Evolutionary conservation across 1,140 invertebrate genomes (phyloP).

Genomic region (Himalopsyche phryganea): DNA sequence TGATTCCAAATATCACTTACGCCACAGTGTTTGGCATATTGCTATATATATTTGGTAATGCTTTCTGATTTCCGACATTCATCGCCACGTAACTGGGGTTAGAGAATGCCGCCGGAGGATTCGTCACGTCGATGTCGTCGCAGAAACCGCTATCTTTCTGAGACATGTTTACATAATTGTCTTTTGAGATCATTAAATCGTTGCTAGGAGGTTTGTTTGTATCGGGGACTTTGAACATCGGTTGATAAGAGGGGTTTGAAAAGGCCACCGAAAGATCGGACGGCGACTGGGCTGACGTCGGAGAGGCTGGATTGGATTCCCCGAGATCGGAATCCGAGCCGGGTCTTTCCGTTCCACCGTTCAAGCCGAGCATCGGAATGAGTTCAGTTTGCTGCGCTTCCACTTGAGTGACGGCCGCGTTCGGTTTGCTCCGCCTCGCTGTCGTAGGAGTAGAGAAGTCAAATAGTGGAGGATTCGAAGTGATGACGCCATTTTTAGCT

Average conservation of each 20-base stretch:
- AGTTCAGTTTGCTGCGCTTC: constrained; percentile 49
- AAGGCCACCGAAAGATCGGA: constrained; percentile 26
- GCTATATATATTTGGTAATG: constrained; percentile 22
- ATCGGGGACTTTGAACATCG: constrained; percentile 29
- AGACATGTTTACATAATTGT: constrained; percentile 62
- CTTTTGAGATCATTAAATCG: constrained; percentile 49
- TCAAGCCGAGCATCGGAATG: constrained; percentile 55
- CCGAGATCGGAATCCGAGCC: constrained; percentile 46
- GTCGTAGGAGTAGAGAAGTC: constrained; percentile 46
- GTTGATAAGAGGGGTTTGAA: constrained; percentile 39
- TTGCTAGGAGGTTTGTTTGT: constrained; percentile 39
- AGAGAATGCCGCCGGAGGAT: constrained; percentile 42
- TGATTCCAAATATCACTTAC: background rate
- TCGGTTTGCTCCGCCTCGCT: constrained; percentile 38
- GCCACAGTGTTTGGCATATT: constrained; percentile 12
- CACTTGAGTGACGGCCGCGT: constrained; percentile 39
- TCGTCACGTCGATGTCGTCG: constrained; percentile 35
- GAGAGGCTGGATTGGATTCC: constrained; percentile 39
- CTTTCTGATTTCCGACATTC: constrained; percentile 16
- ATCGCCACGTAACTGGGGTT: constrained; percentile 51
- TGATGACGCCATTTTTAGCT: constrained; percentile 40
- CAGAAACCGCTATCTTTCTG: constrained; percentile 53
- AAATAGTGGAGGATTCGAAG: constrained; percentile 39
- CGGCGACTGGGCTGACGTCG: constrained; percentile 6
- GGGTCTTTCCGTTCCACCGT: constrained; percentile 43